Evolutionary conservation across 2,888 invertebrate species (phyloP), one percentile per base, ranked within the genome.

Genomic region (Drosophila neotestacea): DNA sequence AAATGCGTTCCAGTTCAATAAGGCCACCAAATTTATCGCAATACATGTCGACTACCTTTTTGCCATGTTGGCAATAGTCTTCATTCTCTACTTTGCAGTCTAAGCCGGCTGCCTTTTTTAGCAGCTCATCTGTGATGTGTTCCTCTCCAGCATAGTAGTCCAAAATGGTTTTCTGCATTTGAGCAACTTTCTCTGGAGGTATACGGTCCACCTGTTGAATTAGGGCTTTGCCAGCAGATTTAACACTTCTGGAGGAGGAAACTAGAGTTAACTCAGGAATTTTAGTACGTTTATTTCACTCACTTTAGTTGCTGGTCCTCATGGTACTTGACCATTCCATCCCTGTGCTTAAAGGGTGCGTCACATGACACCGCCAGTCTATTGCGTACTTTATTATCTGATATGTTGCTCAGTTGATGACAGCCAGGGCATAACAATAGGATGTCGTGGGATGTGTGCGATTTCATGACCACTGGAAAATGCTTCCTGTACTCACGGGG

Each of bases 381-480:
- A 76, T 93, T 93, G 52, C 96, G 94, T 76, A 96, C 90, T 4
- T 91, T 89, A 56, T 93, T 92, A 92, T 97, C 97, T 38, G 93
- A 93, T 42, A 93, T 93, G 90, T 95, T 96, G 91, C 96, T 96
- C 28, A 92, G 90, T 85, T 95, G 95, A 92, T 97, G 97, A 89
- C 97, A 97, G 1, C 83, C 67, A 41, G 94, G 93, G 91, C 97
- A 97, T 51, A 97, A 91, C 68, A 97, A 91, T 30, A 97, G 92
- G 48, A 97, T 94, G 92, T 97, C 97, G 91, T 97, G 97, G 0
- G 96, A 96, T 6, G 95, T 94, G 91, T 96, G 96, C 28, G 96
- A 95, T 91, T 97, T 97, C 95, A 97, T 95, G 42, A 95, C 93
- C 52, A 94, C 94, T 52, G 96, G 96, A 78, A 96, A 96, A 77